Base-by-base conservation (phyloP, 2,888 invertebrate genomes). In the Chironomus tentans region DNA sequence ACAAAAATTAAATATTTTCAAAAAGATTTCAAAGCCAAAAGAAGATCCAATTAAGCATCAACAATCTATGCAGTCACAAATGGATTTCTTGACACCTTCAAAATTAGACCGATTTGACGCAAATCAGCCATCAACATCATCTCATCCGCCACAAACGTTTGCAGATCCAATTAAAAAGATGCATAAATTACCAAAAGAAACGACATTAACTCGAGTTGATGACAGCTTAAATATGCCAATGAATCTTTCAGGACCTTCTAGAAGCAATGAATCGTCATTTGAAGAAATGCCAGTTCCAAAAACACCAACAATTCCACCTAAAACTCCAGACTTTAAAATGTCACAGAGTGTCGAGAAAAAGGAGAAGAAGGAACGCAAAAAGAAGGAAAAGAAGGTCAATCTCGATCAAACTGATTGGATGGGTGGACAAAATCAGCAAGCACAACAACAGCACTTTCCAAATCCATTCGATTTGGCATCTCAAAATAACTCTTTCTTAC, bases 1-100 rank as follows among this genome's bases (percentile, higher is more conserved):
- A 83, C 92, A 91, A 82, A 95, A 94, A 82, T 85, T 93, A 61
- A 94, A 93, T 85, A 93, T 94, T 81, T 92, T 94, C 81, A 94
- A 93, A 82, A 93, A 93, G 84, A 92, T 94, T 82, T 90, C 93
- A 77, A 89, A 88, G 80, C 90, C 90, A 79, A 88, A 86, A 76
- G 78, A 80, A n/a, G 84, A 85, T n/a, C 10, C 50, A 4, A 5
- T 48, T 3, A 76, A 76, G n/a, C n/a, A 22, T 10, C 13, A 48
- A 56, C 72, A 77, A 47, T 28, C 38, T 38, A 38, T 38, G 10
- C 38, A 38, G 38, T 38, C 38, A 2, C 38, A 38, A 38, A 38
- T 76, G 21, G 70, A 70, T n/a, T 69, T 70, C 24, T 24, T 70
- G 10, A 68, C 73, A 69, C 61, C 69, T 38, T 38, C 50, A 76